Evolutionary conservation across 2,113 vertebrate genomes (phyloP), one percentile per base, ranked within the genome.

Genomic region (Phalacrocorax carbo): DNA sequence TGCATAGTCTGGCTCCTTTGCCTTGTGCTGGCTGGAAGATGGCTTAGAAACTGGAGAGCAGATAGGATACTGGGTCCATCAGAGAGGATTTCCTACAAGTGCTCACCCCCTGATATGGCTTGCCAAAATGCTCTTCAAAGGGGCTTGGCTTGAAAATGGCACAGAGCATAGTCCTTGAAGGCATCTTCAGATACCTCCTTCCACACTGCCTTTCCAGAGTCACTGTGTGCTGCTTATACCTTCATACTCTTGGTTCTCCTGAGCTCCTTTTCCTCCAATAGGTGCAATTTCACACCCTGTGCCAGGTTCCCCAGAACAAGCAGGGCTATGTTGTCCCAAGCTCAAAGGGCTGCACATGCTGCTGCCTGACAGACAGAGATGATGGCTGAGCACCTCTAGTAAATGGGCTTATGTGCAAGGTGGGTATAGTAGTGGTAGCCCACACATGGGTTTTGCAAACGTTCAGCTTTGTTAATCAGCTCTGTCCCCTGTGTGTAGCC

Each of bases 281-380:
- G 44, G 8, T 12, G 19, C 10, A 26, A 7, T 58, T 65, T 66
- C 46, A 15, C 7, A 8, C 34, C 29, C 46, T 29, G 9, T 30
- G 19, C 16, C 44, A 61, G 10, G 8, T 23, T 70, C 12, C 58
- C 44, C 18, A 58, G 64, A 8, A 69, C 58, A 61, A 80, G 46
- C 30, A 90, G 38, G 76, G 16, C 30, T 26, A 0, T 0, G 0
- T n/a, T 46, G 38, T 65, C 34, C 38, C 48, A 57, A 30, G 65
- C 52, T 85, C 55, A 46, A 2, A 1, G 16, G 30, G 58, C 89
- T 73, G 40, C 62, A 42, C 29, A 2, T 49, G 54, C 30, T 23
- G 75, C 49, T 60, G 57, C n/a, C 48, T 22, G 30, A 81, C 40
- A 38, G 32, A 54, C 10, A n/a, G 70, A 32, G 36, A 3, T 8